These are phyloP conservation scores for Gnatocerus cornutus DNA, from an alignment of 2,888 invertebrate species.

Conservation along the genomic window DNA sequence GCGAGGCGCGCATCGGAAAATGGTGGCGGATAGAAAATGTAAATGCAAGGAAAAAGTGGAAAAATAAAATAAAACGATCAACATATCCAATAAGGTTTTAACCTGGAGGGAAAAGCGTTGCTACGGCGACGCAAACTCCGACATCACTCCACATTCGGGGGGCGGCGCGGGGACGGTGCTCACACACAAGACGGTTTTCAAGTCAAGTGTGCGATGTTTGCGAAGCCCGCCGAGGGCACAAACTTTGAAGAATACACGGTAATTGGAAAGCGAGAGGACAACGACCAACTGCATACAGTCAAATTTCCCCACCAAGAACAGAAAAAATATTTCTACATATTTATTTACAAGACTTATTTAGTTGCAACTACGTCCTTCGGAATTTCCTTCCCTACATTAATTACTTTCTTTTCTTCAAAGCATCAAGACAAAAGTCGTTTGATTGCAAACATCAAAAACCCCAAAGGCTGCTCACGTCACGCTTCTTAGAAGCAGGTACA, in stretches of 20 bases:
- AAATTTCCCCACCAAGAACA: background rate
- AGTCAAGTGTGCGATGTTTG: constrained; percentile 43
- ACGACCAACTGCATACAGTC: background rate
- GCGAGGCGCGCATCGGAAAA: constrained; percentile 66
- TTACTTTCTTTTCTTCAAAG: background rate
- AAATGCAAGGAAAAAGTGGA: constrained; percentile 67
- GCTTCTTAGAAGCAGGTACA: constrained; percentile 30
- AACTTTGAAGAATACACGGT: constrained; percentile 11
- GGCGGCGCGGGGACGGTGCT: constrained; percentile 50
- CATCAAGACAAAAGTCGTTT: background rate
- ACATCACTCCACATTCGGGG: constrained; percentile 67
- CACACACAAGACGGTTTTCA: constrained; percentile 45
- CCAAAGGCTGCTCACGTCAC: constrained; percentile 2
- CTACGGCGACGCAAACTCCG: constrained; percentile 66
- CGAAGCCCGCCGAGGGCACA: constrained; percentile 29
- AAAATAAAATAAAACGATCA: constrained; percentile 70
- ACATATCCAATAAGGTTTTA: constrained; percentile 72
- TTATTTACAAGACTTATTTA: too few relatives aligned
- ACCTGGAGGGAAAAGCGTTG: constrained; percentile 69
- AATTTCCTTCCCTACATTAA: background rate
- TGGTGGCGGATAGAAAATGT: constrained; percentile 69
- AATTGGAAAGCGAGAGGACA: constrained; percentile 36
- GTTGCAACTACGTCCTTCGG: too few relatives aligned
- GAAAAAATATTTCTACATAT: too few relatives aligned
- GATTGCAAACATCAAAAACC: background rate